Conservation (phyloP, 2,113 vertebrate genomes). For the Malaclemys terrapin region DNA sequence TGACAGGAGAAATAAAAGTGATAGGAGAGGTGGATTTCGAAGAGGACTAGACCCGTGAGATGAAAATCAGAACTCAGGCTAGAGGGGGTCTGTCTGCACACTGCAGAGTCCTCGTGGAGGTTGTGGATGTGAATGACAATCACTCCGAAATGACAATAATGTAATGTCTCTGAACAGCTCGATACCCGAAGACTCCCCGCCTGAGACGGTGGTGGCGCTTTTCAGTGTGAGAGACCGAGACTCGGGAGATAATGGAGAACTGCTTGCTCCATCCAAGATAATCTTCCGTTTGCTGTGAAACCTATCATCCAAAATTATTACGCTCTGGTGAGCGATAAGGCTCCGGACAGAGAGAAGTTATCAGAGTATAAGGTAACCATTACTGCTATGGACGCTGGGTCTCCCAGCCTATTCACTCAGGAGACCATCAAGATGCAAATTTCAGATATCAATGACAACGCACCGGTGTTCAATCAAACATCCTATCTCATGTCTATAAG, state of each 20-base stretch:
- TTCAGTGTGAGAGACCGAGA: constrained; percentile 71
- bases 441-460: constrained; percentile 73
- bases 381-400: constrained; percentile 56
- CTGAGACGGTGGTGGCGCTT: constrained; percentile 68
- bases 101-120: constrained; percentile 71
- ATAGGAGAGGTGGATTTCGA: constrained; percentile 68
- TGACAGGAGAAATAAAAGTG: constrained; percentile 69
- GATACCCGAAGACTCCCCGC: constrained; percentile 77
- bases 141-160: constrained; percentile 66
- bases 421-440: constrained; percentile 42
- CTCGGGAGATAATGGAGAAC: constrained; percentile 64
- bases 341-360: constrained; percentile 69
- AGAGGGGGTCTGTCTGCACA: constrained; percentile 75
- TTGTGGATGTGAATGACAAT: constrained; percentile 81
- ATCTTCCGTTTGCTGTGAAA: constrained; percentile 74
- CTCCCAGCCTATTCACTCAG: constrained; percentile 40
- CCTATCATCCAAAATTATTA: constrained; percentile 71
- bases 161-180: constrained; percentile 9
- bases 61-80: constrained; percentile 76
- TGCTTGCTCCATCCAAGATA: constrained; percentile 59
- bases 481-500: constrained; percentile 67
- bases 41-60: constrained; percentile 44
- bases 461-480: constrained; percentile 53
- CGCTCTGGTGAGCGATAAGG: constrained; percentile 58
- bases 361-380: constrained; percentile 68